Base-by-base conservation (phyloP, 1,140 invertebrate genomes). In the Drosophila erecta region DNA sequence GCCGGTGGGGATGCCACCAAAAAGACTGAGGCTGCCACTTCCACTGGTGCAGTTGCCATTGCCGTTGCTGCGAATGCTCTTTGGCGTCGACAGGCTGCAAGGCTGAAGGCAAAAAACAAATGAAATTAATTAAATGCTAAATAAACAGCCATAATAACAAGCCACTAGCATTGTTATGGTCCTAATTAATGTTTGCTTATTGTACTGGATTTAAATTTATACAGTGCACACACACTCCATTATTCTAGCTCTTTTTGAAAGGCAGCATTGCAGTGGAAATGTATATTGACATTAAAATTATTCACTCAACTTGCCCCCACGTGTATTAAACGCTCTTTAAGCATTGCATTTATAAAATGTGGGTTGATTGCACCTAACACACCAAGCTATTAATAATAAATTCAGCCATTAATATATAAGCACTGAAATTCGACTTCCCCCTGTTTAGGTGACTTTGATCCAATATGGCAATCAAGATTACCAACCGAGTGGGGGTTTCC, bases 11-110 rank as follows among this genome's bases (percentile, higher is more conserved):
- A 90, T 57, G 37, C 80, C 90, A 0, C 90, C 90, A 22, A 91
- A 90, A 0, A 90, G 66, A 20, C 90, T 91, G 17, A 91, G 51
- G 12, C 76, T 90, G 24, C 79, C 85, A n/a, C 83, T 81, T 17
- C 93, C 93, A 2, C 46, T 67, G n/a, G 49, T 67, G 35, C 59
- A 62, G 11, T 62, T 55, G 6, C 27, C 56, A 2, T 47, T 58
- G n/a, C 93, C 93, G 59, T 93, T 93, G 38, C 93, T 77, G 10
- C 79, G 90, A 57, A 85, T 90, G 66, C 90, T 91, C 54, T 91
- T 91, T 3, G 90, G 90, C 2, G 87, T 91, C 17, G 87, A 90
- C 71, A 92, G 79, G 59, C 90, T 90, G 84, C 93, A 92, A 73
- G 94, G 94, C 93, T 95, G 58, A 0, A 51, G 54, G 38, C 2